Evolutionary conservation across 2,888 invertebrate genomes (phyloP).

Genomic region (Galerucella nymphaeae): DNA sequence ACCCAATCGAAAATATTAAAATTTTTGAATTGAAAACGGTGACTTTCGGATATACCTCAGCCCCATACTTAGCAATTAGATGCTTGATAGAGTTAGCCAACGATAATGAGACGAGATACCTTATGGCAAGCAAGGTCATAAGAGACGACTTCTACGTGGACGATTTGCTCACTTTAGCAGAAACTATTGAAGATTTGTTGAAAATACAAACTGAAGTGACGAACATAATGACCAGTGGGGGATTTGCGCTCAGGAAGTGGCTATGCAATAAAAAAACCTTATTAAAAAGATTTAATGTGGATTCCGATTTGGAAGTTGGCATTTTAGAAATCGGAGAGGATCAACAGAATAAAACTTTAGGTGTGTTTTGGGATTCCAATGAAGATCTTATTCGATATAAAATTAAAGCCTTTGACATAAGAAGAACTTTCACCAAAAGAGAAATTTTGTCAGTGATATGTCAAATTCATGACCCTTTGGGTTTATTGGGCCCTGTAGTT

Average conservation of each 20-base stretch:
- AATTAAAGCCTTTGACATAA: neutral
- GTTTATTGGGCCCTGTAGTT: neutral
- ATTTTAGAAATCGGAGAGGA: conserved; percentile 37
- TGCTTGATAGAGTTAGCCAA: conserved; percentile 23
- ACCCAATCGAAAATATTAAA: conserved; percentile 4
- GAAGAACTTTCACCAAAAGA: neutral
- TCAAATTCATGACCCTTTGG: neutral
- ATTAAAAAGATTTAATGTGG: too few relatives aligned
- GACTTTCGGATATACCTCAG: conserved; percentile 30
- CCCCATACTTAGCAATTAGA: conserved; percentile 30
- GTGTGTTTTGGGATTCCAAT: conserved; percentile 20
- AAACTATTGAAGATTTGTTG: conserved; percentile 34
- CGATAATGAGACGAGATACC: conserved; percentile 15
- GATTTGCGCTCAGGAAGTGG: too few relatives aligned
- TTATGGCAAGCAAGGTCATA: conserved; percentile 34
- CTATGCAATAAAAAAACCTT: too few relatives aligned
- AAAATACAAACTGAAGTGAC: conserved; percentile 37
- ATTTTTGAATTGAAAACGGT: conserved; percentile 35
- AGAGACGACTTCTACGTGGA: conserved; percentile 45
- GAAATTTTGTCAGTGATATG: neutral
- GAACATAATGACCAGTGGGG: conserved; percentile 36
- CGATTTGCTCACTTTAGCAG: conserved; percentile 37
- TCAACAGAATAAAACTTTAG: conserved; percentile 15
- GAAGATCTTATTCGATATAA: neutral
- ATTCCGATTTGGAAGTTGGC: too few relatives aligned